Evolutionary conservation across 2,113 vertebrate genomes (phyloP).

Genomic region (Herpailurus yagouaroundi): DNA sequence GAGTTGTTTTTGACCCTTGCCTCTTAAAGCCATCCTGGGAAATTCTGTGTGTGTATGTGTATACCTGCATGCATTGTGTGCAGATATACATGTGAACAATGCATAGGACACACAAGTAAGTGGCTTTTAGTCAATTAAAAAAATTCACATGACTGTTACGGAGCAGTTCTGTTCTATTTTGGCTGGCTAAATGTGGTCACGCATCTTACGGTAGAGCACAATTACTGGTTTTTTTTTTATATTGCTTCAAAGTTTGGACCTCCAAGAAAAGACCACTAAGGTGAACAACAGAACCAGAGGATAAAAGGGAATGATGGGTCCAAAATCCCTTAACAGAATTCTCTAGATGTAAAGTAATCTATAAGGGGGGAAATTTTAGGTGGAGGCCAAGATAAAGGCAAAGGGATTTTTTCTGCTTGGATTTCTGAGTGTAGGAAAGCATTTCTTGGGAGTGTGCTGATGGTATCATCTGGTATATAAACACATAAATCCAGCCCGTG

Average conservation of each 20-base stretch:
- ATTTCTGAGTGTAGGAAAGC: background rate
- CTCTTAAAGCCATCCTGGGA: background rate
- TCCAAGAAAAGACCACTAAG: background rate
- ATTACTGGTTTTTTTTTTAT: background rate
- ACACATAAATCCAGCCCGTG: accelerated
- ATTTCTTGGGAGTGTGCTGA: background rate
- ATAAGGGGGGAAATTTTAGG: accelerated
- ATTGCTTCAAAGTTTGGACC: background rate
- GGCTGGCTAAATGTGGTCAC: background rate
- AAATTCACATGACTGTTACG: accelerated
- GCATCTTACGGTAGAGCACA: accelerated
- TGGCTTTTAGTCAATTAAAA: background rate
- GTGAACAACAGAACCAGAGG: background rate
- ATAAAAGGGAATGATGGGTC: accelerated
- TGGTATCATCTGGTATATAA: background rate
- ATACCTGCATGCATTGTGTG: accelerated
- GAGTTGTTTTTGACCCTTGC: background rate
- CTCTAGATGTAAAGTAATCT: background rate
- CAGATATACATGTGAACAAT: accelerated
- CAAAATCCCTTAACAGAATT: background rate
- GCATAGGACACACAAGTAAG: background rate
- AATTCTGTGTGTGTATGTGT: accelerated
- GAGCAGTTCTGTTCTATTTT: accelerated
- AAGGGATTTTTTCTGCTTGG: background rate
- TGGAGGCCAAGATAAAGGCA: background rate